A percentile compares a stretch with the other conserved stretches of the same genome.
phyloP scores from a whole-genome alignment of 2,888 invertebrate species.

The Euphydryas editha region DNA sequence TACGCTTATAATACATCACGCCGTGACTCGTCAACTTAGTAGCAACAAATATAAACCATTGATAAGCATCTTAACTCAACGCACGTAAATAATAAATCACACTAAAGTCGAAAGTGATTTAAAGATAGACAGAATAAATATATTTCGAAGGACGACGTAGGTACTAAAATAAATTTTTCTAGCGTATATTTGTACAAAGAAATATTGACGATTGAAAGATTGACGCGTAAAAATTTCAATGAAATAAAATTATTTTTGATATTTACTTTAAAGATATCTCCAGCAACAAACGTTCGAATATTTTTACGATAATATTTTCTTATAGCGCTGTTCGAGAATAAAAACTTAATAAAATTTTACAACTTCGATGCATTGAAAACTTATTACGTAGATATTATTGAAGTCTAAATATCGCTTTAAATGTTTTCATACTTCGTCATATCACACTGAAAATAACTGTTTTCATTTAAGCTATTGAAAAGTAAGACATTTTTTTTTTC shows the following conservation, averaged over 20 bases:
- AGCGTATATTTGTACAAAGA: not conserved
- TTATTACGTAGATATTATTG: not conserved
- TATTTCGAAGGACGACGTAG: too few species aligned
- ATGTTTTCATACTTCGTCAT: not conserved
- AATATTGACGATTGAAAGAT: too few species aligned
- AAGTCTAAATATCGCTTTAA: slow-evolving; percentile 1
- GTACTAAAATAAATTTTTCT: too few species aligned
- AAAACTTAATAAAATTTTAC: slow-evolving; percentile 26
- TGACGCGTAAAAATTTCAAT: not conserved
- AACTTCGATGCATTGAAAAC: slow-evolving; percentile 20
- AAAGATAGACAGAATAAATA: too few species aligned
- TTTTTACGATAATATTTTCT: slow-evolving; percentile 8
- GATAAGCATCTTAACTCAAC: too few species aligned
- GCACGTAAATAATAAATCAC: too few species aligned
- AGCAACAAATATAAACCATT: too few species aligned
- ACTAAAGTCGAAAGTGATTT: too few species aligned
- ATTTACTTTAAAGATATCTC: not conserved
- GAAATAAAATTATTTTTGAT: not conserved
- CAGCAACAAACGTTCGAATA: not conserved
- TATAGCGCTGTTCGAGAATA: slow-evolving; percentile 1
- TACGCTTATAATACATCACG: too few species aligned
- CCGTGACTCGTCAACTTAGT: too few species aligned
- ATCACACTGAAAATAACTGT: not conserved
- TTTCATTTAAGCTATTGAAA: not conserved
- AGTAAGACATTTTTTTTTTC: not conserved